phyloP scores from a whole-genome alignment of 2,113 vertebrate species.

The Pterocles orientalis region DNA sequence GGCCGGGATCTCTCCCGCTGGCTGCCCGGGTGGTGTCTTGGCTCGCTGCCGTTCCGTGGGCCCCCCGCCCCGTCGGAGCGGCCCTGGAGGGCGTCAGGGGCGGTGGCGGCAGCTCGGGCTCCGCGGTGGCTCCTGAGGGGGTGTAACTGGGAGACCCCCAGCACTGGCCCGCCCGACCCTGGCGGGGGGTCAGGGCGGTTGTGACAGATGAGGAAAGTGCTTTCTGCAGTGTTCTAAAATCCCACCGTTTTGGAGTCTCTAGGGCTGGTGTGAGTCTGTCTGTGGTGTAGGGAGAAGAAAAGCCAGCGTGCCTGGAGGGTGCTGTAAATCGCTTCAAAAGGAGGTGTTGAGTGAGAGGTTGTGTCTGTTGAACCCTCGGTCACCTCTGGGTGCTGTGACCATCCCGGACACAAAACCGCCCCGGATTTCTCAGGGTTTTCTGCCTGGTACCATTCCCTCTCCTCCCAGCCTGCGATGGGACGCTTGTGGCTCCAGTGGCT shows the following conservation, averaged over 20 bases:
- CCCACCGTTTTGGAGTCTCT: fast-evolving
- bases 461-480: fast-evolving
- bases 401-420: fast-evolving
- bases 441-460: fast-evolving
- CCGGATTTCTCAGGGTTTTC: neutral
- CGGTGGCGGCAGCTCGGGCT: neutral
- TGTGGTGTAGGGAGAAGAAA: neutral
- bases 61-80: too few species aligned
- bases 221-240: fast-evolving
- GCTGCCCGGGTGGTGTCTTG: too few species aligned
- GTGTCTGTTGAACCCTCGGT: fast-evolving
- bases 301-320: fast-evolving
- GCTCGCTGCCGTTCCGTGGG: too few species aligned
- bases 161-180: fast-evolving
- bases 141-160: too few species aligned
- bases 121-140: too few species aligned
- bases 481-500: fast-evolving
- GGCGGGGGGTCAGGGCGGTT: fast-evolving
- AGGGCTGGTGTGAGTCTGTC: fast-evolving
- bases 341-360: fast-evolving
- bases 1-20: too few species aligned
- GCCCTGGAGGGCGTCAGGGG: neutral
- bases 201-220: fast-evolving
- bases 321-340: neutral
- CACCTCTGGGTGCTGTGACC: fast-evolving